These are phyloP conservation scores for Trichomalopsis sarcophagae DNA, from an alignment of 1,140 invertebrate genomes.

Conservation along the genomic window DNA sequence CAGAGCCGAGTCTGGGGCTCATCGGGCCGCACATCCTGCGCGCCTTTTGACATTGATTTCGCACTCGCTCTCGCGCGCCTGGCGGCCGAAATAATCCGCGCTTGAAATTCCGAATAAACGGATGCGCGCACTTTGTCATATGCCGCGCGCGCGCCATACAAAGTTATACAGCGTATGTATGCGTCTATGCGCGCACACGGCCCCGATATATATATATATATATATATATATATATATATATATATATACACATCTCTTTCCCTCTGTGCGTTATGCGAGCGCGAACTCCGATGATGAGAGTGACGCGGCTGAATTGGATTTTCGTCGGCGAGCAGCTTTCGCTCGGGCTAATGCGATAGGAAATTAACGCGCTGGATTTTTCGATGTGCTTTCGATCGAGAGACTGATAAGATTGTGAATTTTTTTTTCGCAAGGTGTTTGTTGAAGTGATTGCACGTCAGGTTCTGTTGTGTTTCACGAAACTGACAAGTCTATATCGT, in stretches of 20 bases:
- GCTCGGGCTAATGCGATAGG: background rate
- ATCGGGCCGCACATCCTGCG: conserved; percentile 38
- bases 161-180: background rate
- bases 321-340: background rate
- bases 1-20: background rate
- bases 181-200: too few relatives aligned
- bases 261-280: background rate
- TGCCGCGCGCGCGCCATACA: background rate
- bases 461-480: too few relatives aligned
- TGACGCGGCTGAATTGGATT: conserved; percentile 19
- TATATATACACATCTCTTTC: background rate
- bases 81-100: conserved; percentile 57
- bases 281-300: background rate
- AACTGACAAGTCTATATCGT: too few relatives aligned
- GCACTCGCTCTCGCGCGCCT: conserved; percentile 43
- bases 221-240: too few relatives aligned
- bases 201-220: too few relatives aligned
- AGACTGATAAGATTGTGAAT: too few relatives aligned
- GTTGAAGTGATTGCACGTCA: too few relatives aligned
- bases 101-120: conserved; percentile 26
- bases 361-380: background rate
- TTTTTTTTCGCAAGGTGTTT: too few relatives aligned
- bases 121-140: background rate
- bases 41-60: conserved; percentile 58
- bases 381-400: background rate